Base-by-base conservation (phyloP, 2,113 vertebrate species). In the Halichoerus grypus region DNA sequence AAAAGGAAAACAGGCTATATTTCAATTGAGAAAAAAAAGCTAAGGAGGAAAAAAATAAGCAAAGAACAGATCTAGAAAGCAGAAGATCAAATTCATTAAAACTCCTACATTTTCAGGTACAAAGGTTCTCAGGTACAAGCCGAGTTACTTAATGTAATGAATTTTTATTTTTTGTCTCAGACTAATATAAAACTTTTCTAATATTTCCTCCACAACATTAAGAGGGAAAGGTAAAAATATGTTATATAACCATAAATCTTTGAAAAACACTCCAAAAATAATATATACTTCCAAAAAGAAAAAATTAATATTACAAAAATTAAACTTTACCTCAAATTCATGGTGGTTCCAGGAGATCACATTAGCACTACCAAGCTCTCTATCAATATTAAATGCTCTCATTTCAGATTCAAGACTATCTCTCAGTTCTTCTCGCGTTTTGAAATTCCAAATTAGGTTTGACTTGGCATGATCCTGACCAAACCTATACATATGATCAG, bases 341-440 rank as follows among this genome's bases (percentile, higher is more conserved):
- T 99, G 99, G 97, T 99, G 99, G 98, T 99, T 99, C 99, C 99
- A 99, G 28, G 99, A 99, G 94, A 99, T 99, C 97, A 99, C 99
- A 74, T 98, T 99, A 97, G 99, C 98, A 84, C 98, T 99, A 91
- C 99, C 99, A 33, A 99, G 99, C 97, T 99, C 99, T 1, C 99
- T 99, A 98, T 99, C 99, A 88, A 99, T 99, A 59, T 98, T 98
- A 98, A 99, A 99, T 2, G 99, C 99, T 90, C 99, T 99, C 99
- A 99, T 99, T 98, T 99, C 99, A 72, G 99, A 99, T 97, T 99
- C 99, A 94, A 99, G 99, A 92, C 99, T 99, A 83, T 99, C 99
- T 83, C 99, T 99, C 96, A 99, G 98, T 98, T 99, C 99, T 99
- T 99, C 99, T 55, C 99, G 99, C 5, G 99, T 99, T 99, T 99